Conservation (phyloP, 2,797 vertebrate genomes). For the Ceyx erithaca region DNA sequence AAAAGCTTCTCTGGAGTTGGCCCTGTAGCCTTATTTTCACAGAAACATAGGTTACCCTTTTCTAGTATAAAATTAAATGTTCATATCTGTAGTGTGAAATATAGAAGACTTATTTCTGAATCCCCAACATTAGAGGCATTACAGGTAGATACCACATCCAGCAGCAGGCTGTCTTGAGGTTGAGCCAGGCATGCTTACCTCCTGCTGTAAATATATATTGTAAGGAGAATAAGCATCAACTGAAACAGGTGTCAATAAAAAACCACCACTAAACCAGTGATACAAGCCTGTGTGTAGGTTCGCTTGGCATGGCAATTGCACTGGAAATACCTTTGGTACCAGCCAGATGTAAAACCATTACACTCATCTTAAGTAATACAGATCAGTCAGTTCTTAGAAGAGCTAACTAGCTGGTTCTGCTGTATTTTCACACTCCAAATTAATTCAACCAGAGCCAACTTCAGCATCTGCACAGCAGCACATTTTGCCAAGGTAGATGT, state of each 20-base stretch:
- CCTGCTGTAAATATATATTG: not conserved
- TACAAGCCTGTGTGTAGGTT: not conserved
- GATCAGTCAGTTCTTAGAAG: not conserved
- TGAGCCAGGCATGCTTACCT: not conserved
- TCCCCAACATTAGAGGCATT: not conserved
- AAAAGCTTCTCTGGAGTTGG: not conserved
- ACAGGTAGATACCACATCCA: not conserved
- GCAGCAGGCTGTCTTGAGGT: not conserved
- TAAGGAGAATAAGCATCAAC: not conserved
- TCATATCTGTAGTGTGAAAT: not conserved
- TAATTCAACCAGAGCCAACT: not conserved
- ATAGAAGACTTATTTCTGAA: not conserved
- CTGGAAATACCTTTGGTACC: not conserved
- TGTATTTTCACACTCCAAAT: not conserved
- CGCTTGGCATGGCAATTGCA: not conserved
- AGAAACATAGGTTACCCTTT: not conserved
- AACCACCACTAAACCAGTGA: not conserved
- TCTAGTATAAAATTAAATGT: not conserved
- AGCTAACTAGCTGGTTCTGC: not conserved
- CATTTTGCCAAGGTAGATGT: not conserved
- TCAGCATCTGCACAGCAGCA: not conserved
- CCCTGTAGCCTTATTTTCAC: not conserved
- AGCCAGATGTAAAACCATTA: not conserved
- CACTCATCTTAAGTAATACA: not conserved
- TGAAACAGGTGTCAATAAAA: not conserved